These are phyloP conservation scores for Embidobia sp. DNA, from an alignment of 2,888 invertebrate genomes.

Conservation along the genomic window DNA sequence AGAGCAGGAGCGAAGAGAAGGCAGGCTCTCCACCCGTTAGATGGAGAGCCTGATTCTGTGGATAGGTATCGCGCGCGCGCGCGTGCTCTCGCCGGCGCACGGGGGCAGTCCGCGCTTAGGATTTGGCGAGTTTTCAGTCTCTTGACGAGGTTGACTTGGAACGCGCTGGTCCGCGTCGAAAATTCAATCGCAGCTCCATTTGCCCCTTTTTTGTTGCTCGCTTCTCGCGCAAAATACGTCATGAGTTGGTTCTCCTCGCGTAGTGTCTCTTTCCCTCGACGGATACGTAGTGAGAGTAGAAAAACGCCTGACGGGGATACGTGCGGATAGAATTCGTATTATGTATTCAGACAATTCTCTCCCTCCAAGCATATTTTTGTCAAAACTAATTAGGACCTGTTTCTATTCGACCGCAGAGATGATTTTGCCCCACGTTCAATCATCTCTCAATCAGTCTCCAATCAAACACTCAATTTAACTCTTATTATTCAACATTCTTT, in stretches of 20 bases:
- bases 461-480: too few species aligned
- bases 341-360: slow-evolving; percentile 35
- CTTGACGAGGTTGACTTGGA: slow-evolving; percentile 66
- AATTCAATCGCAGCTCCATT: slow-evolving; percentile 44
- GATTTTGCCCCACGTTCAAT: too few species aligned
- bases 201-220: slow-evolving; percentile 18
- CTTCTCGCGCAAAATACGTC: slow-evolving; percentile 27
- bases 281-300: slow-evolving; percentile 30
- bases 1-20: slow-evolving; percentile 70
- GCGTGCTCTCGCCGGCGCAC: slow-evolving; percentile 66
- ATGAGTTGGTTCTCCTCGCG: slow-evolving; percentile 41
- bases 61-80: slow-evolving; percentile 64
- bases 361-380: slow-evolving; percentile 6
- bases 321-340: slow-evolving; percentile 44
- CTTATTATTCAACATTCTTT: too few species aligned
- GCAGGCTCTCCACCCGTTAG: slow-evolving; percentile 67
- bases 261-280: slow-evolving; percentile 17
- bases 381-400: slow-evolving; percentile 45
- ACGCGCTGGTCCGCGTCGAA: slow-evolving; percentile 61
- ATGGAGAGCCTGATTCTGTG: slow-evolving; percentile 63
- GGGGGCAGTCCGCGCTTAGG: slow-evolving; percentile 71
- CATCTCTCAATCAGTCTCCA: too few species aligned
- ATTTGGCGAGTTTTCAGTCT: slow-evolving; percentile 71
- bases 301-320: slow-evolving; percentile 20
- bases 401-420: too few species aligned